A percentile compares a stretch with the other conserved stretches of the same genome.
phyloP scores from a whole-genome alignment of 1,140 invertebrate genomes.

The Patella vulgata region DNA sequence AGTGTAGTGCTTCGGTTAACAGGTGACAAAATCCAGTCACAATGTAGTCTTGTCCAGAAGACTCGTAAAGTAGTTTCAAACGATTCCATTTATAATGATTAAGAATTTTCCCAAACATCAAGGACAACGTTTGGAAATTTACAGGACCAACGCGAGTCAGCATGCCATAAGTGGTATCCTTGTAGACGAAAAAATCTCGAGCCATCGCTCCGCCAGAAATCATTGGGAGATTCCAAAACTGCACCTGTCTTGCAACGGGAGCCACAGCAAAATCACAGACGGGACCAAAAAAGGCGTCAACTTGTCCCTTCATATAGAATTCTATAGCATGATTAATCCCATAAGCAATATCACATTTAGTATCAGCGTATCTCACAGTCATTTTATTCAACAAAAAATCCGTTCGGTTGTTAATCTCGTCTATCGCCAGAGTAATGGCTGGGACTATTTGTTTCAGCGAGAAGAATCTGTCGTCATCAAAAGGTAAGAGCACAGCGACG shows the following conservation, averaged over 20 bases:
- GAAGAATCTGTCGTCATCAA: conserved; percentile 73
- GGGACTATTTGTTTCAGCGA: conserved; percentile 78
- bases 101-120: conserved; percentile 75
- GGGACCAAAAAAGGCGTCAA: conserved; percentile 87
- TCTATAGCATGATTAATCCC: conserved; percentile 48
- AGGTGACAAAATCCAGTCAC: conserved; percentile 42
- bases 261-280: conserved; percentile 91
- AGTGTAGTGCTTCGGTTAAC: conserved; percentile 25
- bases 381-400: conserved; percentile 12
- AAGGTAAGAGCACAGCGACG: conserved; percentile 77
- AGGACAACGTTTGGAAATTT: conserved; percentile 76
- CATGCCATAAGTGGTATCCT: conserved; percentile 73
- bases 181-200: conserved; percentile 74
- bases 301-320: conserved; percentile 37
- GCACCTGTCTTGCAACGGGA: conserved; percentile 87
- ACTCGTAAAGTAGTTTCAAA: conserved; percentile 77
- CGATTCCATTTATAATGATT: conserved; percentile 74
- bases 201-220: conserved; percentile 86
- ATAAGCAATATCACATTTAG: conserved; percentile 28
- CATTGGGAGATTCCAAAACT: conserved; percentile 86
- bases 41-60: conserved; percentile 69
- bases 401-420: conserved; percentile 67
- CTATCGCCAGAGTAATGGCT: conserved; percentile 77
- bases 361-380: conserved; percentile 29
- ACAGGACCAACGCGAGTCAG: conserved; percentile 88